Percentiles rank a stretch among this genome's conserved stretches.
phyloP scores from a whole-genome alignment of 2,888 invertebrate species.

The Tetheella fluctuosa region DNA sequence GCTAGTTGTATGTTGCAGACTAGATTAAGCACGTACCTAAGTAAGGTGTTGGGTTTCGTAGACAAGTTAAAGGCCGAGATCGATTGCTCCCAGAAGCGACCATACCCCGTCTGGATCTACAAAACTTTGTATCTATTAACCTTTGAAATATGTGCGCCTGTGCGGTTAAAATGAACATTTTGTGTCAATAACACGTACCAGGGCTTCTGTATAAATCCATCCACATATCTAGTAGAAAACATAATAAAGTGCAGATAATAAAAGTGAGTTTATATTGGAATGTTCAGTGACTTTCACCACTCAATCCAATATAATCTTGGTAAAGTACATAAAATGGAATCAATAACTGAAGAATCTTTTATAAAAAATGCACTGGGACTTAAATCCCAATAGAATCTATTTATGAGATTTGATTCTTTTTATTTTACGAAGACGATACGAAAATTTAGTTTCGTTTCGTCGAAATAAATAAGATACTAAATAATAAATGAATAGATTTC shows the following conservation, averaged over 20 bases:
- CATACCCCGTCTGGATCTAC: slow-evolving; percentile 1
- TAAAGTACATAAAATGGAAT: slow-evolving; percentile 11
- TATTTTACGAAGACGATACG: slow-evolving; percentile 5
- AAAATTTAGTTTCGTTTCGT: too few relatives aligned
- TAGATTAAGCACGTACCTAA: slow-evolving; percentile 12
- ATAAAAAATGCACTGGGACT: neutral
- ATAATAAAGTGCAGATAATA: slow-evolving; percentile 17
- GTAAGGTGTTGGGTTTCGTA: neutral
- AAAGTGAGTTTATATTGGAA: slow-evolving; percentile 20
- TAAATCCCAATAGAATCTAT: slow-evolving; percentile 1
- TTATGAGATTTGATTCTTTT: slow-evolving; percentile 8
- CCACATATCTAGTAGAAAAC: slow-evolving; percentile 13
- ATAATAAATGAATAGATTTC: neutral
- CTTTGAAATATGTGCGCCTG: slow-evolving; percentile 4
- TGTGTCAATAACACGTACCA: slow-evolving; percentile 4
- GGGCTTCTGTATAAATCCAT: slow-evolving; percentile 1
- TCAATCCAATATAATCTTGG: slow-evolving; percentile 24
- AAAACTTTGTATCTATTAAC: slow-evolving; percentile 9
- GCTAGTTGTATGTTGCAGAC: neutral
- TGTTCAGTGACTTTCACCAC: slow-evolving; percentile 25
- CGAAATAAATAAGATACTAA: neutral
- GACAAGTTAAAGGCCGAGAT: slow-evolving; percentile 11
- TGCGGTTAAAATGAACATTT: slow-evolving; percentile 2
- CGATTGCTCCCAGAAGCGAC: slow-evolving; percentile 10
- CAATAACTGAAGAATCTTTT: slow-evolving; percentile 3